Conservation (phyloP, 2,888 invertebrate genomes). For the Ecdyonurus torrentis region DNA sequence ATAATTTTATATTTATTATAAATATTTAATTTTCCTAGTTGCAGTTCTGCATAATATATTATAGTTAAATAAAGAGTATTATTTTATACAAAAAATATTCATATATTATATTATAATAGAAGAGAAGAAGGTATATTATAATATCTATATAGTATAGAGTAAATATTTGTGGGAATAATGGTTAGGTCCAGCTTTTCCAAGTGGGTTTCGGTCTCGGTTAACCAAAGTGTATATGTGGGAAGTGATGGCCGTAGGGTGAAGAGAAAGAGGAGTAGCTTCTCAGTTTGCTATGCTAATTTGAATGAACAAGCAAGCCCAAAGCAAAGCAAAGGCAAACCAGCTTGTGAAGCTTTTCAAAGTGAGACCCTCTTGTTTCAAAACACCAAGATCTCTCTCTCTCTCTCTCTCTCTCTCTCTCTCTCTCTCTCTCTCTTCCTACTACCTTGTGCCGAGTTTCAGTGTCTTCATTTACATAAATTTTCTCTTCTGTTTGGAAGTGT, state of each 20-base stretch:
- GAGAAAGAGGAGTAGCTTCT: not conserved
- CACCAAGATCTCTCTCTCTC: too few species aligned
- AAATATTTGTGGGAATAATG: not conserved
- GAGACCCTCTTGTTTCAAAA: not conserved
- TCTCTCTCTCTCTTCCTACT: too few species aligned
- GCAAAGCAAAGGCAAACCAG: too few species aligned
- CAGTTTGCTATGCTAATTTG: not conserved
- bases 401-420: too few species aligned
- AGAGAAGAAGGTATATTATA: not conserved
- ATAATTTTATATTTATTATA: too few species aligned
- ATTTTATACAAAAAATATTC: not conserved
- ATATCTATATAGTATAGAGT: not conserved
- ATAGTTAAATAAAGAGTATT: too few species aligned
- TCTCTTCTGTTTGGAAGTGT: too few species aligned
- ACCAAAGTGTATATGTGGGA: not conserved
- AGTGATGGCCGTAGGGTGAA: not conserved
- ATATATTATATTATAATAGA: not conserved
- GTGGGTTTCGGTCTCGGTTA: not conserved
- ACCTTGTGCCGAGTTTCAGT: too few species aligned
- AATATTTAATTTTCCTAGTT: too few species aligned
- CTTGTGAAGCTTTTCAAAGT: too few species aligned
- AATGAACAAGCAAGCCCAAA: not conserved
- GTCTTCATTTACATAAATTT: too few species aligned
- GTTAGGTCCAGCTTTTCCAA: not conserved
- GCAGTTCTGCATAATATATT: too few species aligned